Percentiles rank a stretch among this genome's conserved stretches.
phyloP scores from a whole-genome alignment of 2,113 vertebrate genomes.

The Aegotheles bennettii region DNA sequence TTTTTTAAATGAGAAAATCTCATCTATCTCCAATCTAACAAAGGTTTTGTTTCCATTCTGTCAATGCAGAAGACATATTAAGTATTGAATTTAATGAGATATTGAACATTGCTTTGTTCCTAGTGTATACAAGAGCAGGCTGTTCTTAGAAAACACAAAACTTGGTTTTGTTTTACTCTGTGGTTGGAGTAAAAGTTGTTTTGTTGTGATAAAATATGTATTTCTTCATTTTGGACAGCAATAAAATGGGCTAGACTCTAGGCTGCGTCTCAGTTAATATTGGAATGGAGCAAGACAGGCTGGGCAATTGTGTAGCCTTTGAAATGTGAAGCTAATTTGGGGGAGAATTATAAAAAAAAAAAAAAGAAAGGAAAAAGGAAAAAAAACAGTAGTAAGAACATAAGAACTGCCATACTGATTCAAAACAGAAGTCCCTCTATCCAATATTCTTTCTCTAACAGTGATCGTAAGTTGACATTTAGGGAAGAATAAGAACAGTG shows the following conservation, averaged over 20 bases:
- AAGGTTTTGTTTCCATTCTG: background rate
- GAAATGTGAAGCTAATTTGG: background rate
- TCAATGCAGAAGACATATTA: slow-evolving; percentile 7
- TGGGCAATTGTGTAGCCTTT: fast-evolving
- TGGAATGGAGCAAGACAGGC: background rate
- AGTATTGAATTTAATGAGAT: slow-evolving; percentile 14
- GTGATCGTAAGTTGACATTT: background rate
- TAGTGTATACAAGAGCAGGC: background rate
- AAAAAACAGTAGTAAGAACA: background rate
- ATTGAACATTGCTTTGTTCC: slow-evolving; percentile 22
- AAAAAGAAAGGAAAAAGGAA: background rate
- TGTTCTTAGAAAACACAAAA: background rate
- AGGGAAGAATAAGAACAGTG: background rate
- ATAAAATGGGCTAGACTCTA: background rate
- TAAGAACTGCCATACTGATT: background rate
- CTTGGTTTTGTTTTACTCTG: background rate
- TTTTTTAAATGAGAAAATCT: slow-evolving; percentile 19
- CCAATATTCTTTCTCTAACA: background rate
- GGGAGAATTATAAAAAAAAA: background rate
- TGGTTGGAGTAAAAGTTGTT: background rate
- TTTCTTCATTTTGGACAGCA: background rate
- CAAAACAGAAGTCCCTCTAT: background rate
- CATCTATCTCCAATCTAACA: background rate
- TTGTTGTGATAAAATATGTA: background rate
- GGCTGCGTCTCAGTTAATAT: background rate